Evolutionary conservation across 1,140 invertebrate genomes (phyloP), one percentile per base, ranked within the genome.

Genomic region (Drosophila kanapiae): DNA sequence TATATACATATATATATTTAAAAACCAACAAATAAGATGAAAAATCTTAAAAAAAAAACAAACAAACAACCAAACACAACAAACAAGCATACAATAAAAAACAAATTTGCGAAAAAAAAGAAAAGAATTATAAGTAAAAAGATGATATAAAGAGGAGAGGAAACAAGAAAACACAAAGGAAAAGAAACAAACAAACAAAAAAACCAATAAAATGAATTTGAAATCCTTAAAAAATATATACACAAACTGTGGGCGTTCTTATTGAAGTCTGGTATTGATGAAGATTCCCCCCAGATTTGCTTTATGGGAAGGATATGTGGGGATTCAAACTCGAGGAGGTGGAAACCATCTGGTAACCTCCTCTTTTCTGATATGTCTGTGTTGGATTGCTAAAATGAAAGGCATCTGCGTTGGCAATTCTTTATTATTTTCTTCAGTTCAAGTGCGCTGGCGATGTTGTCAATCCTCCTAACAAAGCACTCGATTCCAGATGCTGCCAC

Each of bases 191-290:
- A 77, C 74, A 78, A 77, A 77, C 38, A 75, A 75, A 78, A 81
- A 88, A 87, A 83, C 81, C 84, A 88, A 88, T 88, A 88, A 88
- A 88, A 88, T 88, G 84, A 88, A 88, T 88, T 88, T 90, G 84
- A 88, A 88, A 88, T 88, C 85, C 85, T 88, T 88, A 85, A 88
- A 88, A 88, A 90, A 90, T 87, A 87, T 72, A 88, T 54, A 78
- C 67, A 54, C 67, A 38, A 78, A 57, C 38, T 47, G 64, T 82
- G 60, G 64, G 63, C 37, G 49, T 87, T 80, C 13, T 70, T 47
- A 76, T 83, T 83, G 40, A 42, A 35, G 6, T 37, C 14, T 7
- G 13, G 11, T 13, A 27, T 45, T 18, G 31, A 29, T 16, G 38
- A 23, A 48, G 18, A 13, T 54, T 37, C 27, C 16, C 23, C 23